Evolutionary conservation across 2,113 vertebrate genomes (phyloP), one percentile per base, ranked within the genome.

Genomic region (Apistogramma diplotaenia): DNA sequence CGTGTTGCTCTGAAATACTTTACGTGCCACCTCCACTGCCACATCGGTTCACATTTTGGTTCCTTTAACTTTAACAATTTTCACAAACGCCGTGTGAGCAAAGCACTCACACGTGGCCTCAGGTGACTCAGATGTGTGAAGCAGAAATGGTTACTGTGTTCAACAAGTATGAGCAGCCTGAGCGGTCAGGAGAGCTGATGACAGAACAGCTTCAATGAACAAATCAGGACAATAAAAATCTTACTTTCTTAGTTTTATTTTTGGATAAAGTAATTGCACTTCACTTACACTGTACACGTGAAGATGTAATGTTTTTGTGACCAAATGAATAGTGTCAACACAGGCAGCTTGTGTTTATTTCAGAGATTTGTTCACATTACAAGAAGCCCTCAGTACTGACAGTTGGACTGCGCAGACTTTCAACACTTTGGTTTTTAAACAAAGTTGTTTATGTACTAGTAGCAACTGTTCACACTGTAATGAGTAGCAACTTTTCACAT

Each of bases 31-130:
- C 31, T n/a, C 56, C 70, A 51, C 49, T 53, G 12, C 56, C 70
- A 62, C 35, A 58, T 15, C 6, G 19, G 0, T 74, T 76, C 43
- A 74, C 61, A 35, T 57, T 27, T 72, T 77, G 54, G 83, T 73
- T 72, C 25, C 55, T 73, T 29, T 1, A 4, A 60, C 73, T 33
- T 12, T 33, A 12, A 57, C 29, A 8, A 60, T 29, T 67, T 49
- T 67, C 81, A 58, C 73, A 67, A 84, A 21, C 25, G 18, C 3
- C 35, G 57, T 62, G 65, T 67, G 78, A 1, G 1, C 59, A 29
- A 11, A 61, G 71, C 33, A 21, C 61, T 70, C 59, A 73, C 59
- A 78, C 56, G 60, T 78, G 56, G 67, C 67, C 65, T 79, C 31
- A 77, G 55, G 51, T 56, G 57, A 77, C 67, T 59, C 65, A 3